phyloP scores from a whole-genome alignment of 2,113 vertebrate species.

The Anguilla rostrata region DNA sequence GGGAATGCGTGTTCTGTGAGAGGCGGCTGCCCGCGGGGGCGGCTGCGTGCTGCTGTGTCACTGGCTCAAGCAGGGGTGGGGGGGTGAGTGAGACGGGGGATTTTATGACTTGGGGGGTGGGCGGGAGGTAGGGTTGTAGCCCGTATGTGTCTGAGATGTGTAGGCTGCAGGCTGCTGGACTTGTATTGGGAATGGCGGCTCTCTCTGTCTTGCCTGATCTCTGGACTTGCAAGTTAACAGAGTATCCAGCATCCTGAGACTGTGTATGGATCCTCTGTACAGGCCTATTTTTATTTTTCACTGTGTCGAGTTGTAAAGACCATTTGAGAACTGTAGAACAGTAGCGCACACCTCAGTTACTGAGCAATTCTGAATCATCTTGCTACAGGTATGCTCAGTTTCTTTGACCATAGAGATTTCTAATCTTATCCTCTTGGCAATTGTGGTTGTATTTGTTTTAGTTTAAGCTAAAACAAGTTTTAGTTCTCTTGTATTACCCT shows the following conservation, averaged over 20 bases:
- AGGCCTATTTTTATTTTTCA: not conserved
- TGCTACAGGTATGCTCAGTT: too few relatives aligned
- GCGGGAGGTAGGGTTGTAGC: not conserved
- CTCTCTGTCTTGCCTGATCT: not conserved
- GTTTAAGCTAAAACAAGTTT: too few relatives aligned
- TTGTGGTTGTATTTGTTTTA: too few relatives aligned
- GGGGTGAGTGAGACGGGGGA: not conserved
- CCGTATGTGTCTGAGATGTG: not conserved
- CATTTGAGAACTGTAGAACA: not conserved
- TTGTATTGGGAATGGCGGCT: not conserved
- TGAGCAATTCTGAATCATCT: too few relatives aligned
- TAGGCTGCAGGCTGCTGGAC: not conserved
- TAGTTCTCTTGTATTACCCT: too few relatives aligned
- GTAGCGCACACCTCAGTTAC: not conserved
- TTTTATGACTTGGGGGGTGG: not conserved
- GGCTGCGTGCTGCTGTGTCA: conserved; percentile 38
- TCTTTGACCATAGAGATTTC: too few relatives aligned
- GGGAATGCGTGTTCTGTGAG: conserved; percentile 28
- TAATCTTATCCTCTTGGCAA: too few relatives aligned
- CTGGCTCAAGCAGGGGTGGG: conserved; percentile 32
- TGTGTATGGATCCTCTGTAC: not conserved
- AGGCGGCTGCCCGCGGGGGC: conserved; percentile 26
- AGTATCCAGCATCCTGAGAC: not conserved
- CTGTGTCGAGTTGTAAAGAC: not conserved
- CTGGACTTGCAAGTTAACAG: not conserved